These are phyloP conservation scores for Rhegmatorhina hoffmannsi DNA, from an alignment of 2,113 vertebrate genomes.

Conservation along the genomic window DNA sequence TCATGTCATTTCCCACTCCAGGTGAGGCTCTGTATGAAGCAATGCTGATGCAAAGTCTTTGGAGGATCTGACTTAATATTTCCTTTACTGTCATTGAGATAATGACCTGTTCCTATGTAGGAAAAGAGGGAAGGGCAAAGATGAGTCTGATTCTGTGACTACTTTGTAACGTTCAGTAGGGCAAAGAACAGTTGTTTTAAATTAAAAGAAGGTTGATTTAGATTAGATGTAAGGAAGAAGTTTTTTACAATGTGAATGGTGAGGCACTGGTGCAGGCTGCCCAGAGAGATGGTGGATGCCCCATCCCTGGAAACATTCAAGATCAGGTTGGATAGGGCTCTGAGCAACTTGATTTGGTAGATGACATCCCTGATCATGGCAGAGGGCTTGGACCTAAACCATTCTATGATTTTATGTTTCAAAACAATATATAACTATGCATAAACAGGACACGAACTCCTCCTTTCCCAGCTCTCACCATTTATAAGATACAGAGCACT, in stretches of 20 bases:
- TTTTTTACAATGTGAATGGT: background rate
- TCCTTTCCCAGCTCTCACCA: background rate
- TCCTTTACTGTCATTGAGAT: background rate
- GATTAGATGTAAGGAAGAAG: background rate
- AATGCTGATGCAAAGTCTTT: background rate
- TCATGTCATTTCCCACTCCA: background rate
- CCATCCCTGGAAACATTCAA: background rate
- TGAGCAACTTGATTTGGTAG: background rate
- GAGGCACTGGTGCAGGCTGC: background rate
- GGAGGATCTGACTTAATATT: background rate
- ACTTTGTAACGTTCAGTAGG: background rate
- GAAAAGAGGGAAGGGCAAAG: background rate
- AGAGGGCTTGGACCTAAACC: background rate
- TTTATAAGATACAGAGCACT: background rate
- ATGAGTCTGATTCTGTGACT: background rate
- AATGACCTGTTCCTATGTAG: background rate
- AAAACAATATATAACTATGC: background rate
- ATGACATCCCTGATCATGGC: too few relatives aligned
- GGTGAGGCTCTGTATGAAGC: background rate
- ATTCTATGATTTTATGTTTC: background rate
- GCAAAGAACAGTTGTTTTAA: background rate
- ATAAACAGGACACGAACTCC: background rate
- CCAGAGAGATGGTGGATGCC: background rate
- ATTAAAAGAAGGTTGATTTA: background rate
- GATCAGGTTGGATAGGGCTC: background rate